Conservation (phyloP, 1,140 invertebrate genomes). For the Cyphomyrmex costatus region DNA sequence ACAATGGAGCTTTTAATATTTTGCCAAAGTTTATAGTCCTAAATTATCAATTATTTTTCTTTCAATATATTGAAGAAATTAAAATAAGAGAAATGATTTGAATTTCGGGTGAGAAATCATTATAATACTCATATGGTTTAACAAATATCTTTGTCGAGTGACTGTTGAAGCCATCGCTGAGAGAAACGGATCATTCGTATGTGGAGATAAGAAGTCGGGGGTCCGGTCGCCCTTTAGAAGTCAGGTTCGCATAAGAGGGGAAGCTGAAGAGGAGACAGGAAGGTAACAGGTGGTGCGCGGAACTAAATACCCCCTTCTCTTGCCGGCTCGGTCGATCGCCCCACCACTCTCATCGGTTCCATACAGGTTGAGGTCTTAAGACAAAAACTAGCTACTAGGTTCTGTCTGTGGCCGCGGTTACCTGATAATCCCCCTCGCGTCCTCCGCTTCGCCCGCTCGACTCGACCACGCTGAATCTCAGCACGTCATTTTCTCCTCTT, state of each 20-base stretch:
- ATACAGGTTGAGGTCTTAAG: conserved; percentile 62
- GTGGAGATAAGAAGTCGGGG: conserved; percentile 59
- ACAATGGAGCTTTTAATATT: no score
- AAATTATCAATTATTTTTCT: no score
- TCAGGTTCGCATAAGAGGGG: conserved; percentile 53
- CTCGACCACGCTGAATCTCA: conserved; percentile 37
- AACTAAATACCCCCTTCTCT: conserved; percentile 82
- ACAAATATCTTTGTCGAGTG: conserved; percentile 12
- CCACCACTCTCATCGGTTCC: conserved; percentile 44
- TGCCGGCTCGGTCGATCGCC: conserved; percentile 37
- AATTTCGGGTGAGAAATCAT: background rate
- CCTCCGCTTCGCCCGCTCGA: background rate
- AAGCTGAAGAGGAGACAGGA: conserved; percentile 72
- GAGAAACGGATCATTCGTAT: conserved; percentile 47
- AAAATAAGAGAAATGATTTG: background rate
- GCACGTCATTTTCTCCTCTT: conserved; percentile 62
- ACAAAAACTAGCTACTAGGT: conserved; percentile 83
- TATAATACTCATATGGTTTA: background rate
- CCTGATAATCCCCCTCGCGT: conserved; percentile 26
- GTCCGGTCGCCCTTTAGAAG: conserved; percentile 67
- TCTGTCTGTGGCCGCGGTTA: conserved; percentile 71
- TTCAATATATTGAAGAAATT: background rate
- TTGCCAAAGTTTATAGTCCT: no score
- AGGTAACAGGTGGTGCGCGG: conserved; percentile 85
- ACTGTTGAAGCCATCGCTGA: conserved; percentile 29